Base-by-base conservation (phyloP, 2,888 invertebrate genomes). In the Eilema depressum region DNA sequence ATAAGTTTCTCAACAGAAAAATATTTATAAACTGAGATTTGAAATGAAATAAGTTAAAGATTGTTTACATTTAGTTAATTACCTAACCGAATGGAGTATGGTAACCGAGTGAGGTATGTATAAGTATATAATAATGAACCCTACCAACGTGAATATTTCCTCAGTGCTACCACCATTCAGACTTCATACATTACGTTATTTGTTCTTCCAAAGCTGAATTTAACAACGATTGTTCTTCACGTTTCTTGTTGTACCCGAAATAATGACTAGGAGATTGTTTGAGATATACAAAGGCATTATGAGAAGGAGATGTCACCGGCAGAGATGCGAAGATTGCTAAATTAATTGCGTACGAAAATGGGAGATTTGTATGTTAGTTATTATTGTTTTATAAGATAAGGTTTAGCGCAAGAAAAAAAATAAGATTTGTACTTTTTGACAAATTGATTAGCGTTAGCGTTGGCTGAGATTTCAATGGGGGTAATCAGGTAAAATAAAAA, bases 141-240 rank as follows among this genome's bases (percentile, higher is more conserved):
- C n/a, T 7, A 3, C 53, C 1, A n/a, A 53, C 53, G 53, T 53
- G 53, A 37, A 37, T 12, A 37, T 37, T 37, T 37, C 12, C 12
- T 1, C 1, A 33, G 1, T 33, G 4, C 47, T 20, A 20, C 17
- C 47, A 41, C 17, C 7, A n/a, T 8, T n/a, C 53, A 53, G n/a
- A 8, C 1, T 47, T 47, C 47, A n/a, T 10, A 53, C n/a, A 5
- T 53, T 2, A n/a, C 53, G n/a, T 10, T n/a, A 53, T 53, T n/a
- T 53, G 53, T 53, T 20, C n/a, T 53, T n/a, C n/a, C 0, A 20
- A 47, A 20, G 7, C 53, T 53, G 53, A 53, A n/a, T 53, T 20
- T n/a, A n/a, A 53, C 53, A 53, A 53, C 8, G n/a, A 61, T 61
- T 61, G 61, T 61, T 28, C 26, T 28, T n/a, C 28, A 61, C 28